Base-by-base conservation (phyloP, 2,797 vertebrate genomes). In the Lemur catta region DNA sequence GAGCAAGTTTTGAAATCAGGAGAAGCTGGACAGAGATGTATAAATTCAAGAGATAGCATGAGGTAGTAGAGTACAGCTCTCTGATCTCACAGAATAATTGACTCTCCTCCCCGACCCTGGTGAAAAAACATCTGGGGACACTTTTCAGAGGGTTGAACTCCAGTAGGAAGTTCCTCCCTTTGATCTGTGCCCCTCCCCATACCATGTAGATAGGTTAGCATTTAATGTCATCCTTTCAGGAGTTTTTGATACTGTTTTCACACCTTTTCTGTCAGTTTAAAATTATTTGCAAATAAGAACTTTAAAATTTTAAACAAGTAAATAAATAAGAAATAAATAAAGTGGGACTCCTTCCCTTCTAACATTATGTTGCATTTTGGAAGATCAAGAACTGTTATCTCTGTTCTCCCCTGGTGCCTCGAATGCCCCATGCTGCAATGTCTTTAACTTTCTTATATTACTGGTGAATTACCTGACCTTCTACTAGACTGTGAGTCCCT, bases 281-380 rank as follows among this genome's bases (percentile, higher is more conserved):
- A 93, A 69, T 72, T 41, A 43, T 82, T 74, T 94, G 43, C 52
- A 85, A 63, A 69, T 38, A 79, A 48, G 22, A 74, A 28, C 1
- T 78, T 96, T 4, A 59, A 85, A 78, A 67, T 82, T 22, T 82
- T 93, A 84, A 63, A 41, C 38, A 65, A 28, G 28, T 61, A 67
- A 91, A 69, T 79, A 74, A 84, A 84, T 82, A 93, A 33, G 69
- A 24, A 61, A 72, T 52, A 8, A 33, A 33, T 41, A 22, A 50
- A 63, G 1, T 22, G 1, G n/a, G 75, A 46, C 30, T 8, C n/a
- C 6, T 50, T 55, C 15, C 30, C 48, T 93, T 86, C 10, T 24
- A 78, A 78, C 2, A 22, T 17, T 18, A 1, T 28, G 13, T 38
- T 80, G 55, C 48, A 18, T 86, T 82, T 94, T 82, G 57, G 13